phyloP scores from a whole-genome alignment of 2,113 vertebrate genomes.

The Sceloporus undulatus region DNA sequence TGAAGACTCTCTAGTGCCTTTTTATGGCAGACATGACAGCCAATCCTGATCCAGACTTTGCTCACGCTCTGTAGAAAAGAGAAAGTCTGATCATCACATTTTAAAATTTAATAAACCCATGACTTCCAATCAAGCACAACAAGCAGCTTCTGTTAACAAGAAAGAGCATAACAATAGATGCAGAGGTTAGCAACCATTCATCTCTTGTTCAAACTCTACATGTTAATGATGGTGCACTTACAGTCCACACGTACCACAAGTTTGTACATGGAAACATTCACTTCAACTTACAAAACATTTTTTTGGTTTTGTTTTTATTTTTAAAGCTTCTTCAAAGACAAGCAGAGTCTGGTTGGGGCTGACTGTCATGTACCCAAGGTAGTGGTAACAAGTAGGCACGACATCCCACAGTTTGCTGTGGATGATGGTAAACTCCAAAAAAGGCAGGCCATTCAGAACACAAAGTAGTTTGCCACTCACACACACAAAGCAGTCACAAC shows the following conservation, averaged over 20 bases:
- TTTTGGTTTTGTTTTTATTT: slow-evolving; percentile 55
- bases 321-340: slow-evolving; percentile 75
- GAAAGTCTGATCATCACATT: slow-evolving; percentile 88
- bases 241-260: slow-evolving; percentile 71
- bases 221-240: slow-evolving; percentile 66
- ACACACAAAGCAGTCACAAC: slow-evolving; percentile 64
- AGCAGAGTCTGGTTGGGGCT: slow-evolving; percentile 86
- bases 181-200: slow-evolving; percentile 70
- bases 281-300: slow-evolving; percentile 66
- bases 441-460: slow-evolving; percentile 68
- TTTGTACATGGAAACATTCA: slow-evolving; percentile 73
- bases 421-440: slow-evolving; percentile 85
- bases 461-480: slow-evolving; percentile 54
- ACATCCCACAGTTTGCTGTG: slow-evolving; percentile 86
- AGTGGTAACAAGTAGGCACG: slow-evolving; percentile 82
- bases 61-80: slow-evolving; percentile 89
- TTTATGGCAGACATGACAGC: slow-evolving; percentile 88
- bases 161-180: slow-evolving; percentile 63
- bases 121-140: slow-evolving; percentile 79
- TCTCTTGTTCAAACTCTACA: slow-evolving; percentile 68
- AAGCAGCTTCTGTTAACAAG: slow-evolving; percentile 78
- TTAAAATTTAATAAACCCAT: slow-evolving; percentile 76
- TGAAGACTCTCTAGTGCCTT: slow-evolving; percentile 85
- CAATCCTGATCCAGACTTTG: slow-evolving; percentile 91
- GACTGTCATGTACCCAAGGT: slow-evolving; percentile 88